Percentiles rank a stretch among this genome's conserved stretches.
These are phyloP conservation scores for Dromiciops gliroides DNA, from an alignment of 2,113 vertebrate genomes.

Conservation along the genomic window DNA sequence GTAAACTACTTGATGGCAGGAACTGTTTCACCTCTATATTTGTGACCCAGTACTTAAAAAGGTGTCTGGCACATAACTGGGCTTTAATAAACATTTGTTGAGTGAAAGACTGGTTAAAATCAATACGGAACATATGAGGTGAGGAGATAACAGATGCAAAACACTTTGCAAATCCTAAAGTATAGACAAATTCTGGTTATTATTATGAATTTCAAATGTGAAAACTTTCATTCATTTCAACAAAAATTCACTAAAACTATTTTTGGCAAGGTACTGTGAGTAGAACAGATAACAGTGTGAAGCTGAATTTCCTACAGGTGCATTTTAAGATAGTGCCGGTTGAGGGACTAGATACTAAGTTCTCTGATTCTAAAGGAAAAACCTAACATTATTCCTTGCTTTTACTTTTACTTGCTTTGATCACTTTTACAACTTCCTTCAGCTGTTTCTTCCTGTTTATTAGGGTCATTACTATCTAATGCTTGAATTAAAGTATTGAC, in stretches of 20 bases:
- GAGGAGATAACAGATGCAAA: not conserved
- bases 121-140: not conserved
- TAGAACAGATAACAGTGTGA: not conserved
- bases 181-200: not conserved
- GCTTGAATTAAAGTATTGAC: not conserved
- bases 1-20: not conserved
- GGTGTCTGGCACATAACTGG: not conserved
- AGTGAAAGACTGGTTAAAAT: not conserved
- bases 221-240: not conserved
- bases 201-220: not conserved
- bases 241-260: not conserved
- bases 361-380: not conserved
- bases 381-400: not conserved
- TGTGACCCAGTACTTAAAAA: not conserved
- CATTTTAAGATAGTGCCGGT: not conserved
- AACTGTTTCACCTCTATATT: not conserved
- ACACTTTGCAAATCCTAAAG: not conserved
- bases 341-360: not conserved
- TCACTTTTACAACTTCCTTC: not conserved
- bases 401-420: not conserved
- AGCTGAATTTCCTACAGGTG: not conserved
- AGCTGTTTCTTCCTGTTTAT: not conserved
- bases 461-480: not conserved
- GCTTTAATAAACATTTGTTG: not conserved
- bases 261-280: not conserved